Evolutionary conservation across 2,797 vertebrate species (phyloP), one percentile per base, ranked within the genome.

Genomic region (Neosilurus mollespiculum): DNA sequence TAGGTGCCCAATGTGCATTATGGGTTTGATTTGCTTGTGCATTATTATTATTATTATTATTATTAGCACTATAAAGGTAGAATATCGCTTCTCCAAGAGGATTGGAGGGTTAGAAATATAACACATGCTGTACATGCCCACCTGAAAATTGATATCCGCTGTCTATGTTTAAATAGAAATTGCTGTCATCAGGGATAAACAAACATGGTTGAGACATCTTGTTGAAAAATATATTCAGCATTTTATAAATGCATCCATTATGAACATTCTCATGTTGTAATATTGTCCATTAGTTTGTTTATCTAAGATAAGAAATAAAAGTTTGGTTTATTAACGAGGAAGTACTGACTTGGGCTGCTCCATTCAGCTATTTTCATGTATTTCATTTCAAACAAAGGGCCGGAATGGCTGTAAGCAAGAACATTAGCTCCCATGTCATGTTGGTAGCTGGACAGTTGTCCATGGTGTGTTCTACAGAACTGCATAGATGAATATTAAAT

Each of bases 181-280:
- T 49, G 12, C 14, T 49, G 5, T 11, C 9, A 64, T 37, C 22
- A 24, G 3, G 22, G 22, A 62, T 49, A 51, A 78, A 49, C 49
- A 64, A 24, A 18, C 22, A 34, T 24, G 62, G 22, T 10, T 16
- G 14, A 78, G 6, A 78, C 59, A 51, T 43, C 11, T 59, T 64
- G 11, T 62, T 78, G 22, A 24, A 62, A 78, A 64, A 78, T 62
- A 62, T 64, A 9, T 9, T 49, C 14, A 64, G 62, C 15, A 11
- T 78, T 64, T 78, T 62, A 73, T 72, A 34, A 81, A 81, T 75
- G 49, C n/a, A 53, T 71, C 2, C 16, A 22, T 62, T 18, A 78
- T 62, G 4, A 78, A 62, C 59, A 78, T 62, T 62, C 22, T n/a
- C 24, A 43, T 78, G 11, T 43, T 37, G 18, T 2, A 34, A 30